Base-by-base conservation (phyloP, 2,113 vertebrate species). In the Ctenomys sociabilis region DNA sequence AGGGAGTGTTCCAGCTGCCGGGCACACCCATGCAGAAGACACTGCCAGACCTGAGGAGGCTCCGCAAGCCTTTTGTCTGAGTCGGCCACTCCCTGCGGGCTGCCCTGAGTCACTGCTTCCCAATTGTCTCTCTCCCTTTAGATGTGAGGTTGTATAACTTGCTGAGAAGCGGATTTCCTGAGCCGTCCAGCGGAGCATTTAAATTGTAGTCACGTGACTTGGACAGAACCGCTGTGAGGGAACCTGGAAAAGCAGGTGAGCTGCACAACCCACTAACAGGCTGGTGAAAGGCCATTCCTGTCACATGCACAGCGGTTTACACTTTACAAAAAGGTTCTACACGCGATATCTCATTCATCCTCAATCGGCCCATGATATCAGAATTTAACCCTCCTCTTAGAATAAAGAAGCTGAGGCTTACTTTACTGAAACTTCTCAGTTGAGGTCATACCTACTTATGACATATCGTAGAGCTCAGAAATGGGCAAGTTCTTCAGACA, bases 101-200 rank as follows among this genome's bases (percentile, higher is more conserved):
- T 78, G 73, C 85, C 85, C 54, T 96, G 96, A 97, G 81, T 97
- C 97, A 96, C 40, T 0, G 68, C 4, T 95, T 17, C 49, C 54
- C n/a, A 66, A 86, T 61, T 92, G 93, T 95, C 90, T 94, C 90
- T 63, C 64, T 94, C 88, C 28, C 16, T 85, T 90, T 82, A 37
- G 57, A 92, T 13, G 40, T 43, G 64, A 86, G 52, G 61, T 28
- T 88, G 82, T 80, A 64, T 54, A 75, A 52, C 49, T 49, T 89
- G 59, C 93, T 66, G 80, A 90, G 88, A 94, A 95, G 21, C n/a
- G 68, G 49, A 8, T 72, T 89, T 83, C 30, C 61, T 68, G 68
- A 54, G n/a, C n/a, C 52, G 70, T 70, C 78, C 10, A 66, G 61
- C 43, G 54, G 22, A 49, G 66, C 54, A 52, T 30, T 90, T 72